Evolutionary conservation across 1,140 invertebrate species (phyloP), one percentile per base, ranked within the genome.

Genomic region (Drosophila tani): DNA sequence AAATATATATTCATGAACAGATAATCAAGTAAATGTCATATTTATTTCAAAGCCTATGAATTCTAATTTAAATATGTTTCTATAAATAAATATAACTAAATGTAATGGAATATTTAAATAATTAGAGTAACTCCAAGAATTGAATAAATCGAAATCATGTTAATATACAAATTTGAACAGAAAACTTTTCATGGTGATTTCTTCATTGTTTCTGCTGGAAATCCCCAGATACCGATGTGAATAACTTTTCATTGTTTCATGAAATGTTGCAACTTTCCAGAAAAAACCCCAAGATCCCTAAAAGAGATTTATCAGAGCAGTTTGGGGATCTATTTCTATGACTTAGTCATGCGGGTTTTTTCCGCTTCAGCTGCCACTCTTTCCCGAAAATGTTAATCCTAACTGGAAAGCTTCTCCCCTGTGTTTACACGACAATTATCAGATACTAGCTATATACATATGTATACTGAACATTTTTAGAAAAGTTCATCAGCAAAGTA

Each of bases 331-430:
- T 73, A 70, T 58, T 43, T 29, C 27, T 6, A 50, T 59, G 45
- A 71, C 67, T 71, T 29, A 70, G 3, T 50, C 29, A 27, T 38
- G 53, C 1, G 53, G 69, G 19, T 70, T 73, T 73, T 73, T 73
- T 73, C 35, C 67, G 45, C 29, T 50, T 27, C 53, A 38, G 11
- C 67, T 59, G n/a, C 41, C 53, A 43, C 38, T 71, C 47, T 73
- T 38, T 50, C 40, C 43, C 11, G 45, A 73, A 59, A 35, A 40
- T 47, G 9, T 17, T 29, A 50, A 46, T 41, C 15, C 45, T 19
- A 32, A 7, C 35, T 21, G 65, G 43, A 51, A 32, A 69, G 53
- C 51, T 29, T 17, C 12, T 43, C n/a, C 5, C 0, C 21, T 27
- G 38, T 60, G 29, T 60, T 73, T 73, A 60, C 55, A 45, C 43